A percentile compares a stretch with the other conserved stretches of the same genome.
These are phyloP conservation scores for Pantherophis guttatus DNA, from an alignment of 2,113 vertebrate genomes.

Conservation along the genomic window DNA sequence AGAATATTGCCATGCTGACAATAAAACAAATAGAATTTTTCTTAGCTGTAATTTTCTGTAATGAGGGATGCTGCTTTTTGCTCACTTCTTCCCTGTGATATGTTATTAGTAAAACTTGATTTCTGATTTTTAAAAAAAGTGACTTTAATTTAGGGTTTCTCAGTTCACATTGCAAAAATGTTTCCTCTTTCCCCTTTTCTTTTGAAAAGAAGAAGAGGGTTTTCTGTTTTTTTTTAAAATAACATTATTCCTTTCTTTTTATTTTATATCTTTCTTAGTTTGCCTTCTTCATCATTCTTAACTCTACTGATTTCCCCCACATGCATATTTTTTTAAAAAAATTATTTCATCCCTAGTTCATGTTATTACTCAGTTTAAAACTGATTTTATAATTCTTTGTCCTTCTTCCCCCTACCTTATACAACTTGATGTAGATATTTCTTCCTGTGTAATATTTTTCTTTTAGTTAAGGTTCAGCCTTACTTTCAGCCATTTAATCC, in stretches of 20 bases:
- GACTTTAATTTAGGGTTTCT: neutral
- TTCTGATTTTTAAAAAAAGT: neutral
- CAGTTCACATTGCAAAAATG: neutral
- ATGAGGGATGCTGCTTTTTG: neutral
- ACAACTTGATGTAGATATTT: neutral
- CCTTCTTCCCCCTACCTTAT: neutral
- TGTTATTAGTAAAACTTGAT: neutral
- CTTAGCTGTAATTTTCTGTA: neutral
- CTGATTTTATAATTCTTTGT: neutral
- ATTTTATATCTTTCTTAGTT: neutral
- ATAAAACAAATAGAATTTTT: neutral
- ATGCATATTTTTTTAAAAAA: no score
- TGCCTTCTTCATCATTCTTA: neutral
- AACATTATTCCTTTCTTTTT: neutral
- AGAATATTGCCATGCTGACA: neutral
- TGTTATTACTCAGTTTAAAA: neutral
- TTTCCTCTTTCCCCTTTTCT: no score
- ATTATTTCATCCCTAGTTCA: no score
- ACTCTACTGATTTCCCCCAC: no score
- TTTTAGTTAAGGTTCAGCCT: neutral
- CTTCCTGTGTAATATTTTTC: neutral
- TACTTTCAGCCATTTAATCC: neutral
- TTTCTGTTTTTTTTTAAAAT: neutral
- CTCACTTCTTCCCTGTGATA: neutral
- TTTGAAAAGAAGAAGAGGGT: neutral